Base-by-base conservation (phyloP, 1,140 invertebrate species). In the Dreissena polymorpha region DNA sequence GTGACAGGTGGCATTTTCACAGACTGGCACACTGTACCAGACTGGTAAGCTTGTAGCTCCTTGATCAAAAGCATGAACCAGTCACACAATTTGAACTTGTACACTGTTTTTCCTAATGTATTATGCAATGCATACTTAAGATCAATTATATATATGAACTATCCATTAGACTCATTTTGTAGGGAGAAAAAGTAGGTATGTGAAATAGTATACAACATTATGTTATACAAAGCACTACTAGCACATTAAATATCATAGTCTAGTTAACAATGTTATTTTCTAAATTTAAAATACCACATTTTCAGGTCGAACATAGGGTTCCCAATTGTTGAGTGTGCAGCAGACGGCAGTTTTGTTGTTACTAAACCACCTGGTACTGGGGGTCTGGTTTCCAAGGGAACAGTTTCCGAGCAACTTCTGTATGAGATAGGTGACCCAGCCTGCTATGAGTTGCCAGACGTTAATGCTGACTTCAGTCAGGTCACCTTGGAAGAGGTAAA, bases 401-500 rank as follows among this genome's bases (percentile, higher is more conserved):
- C 94, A 25, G 93, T 94, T 51, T 78, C 87, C 75, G 94, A 95
- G 86, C 94, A 95, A 82, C 84, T 95, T 57, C 77, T 94, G 14
- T 95, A 94, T 90, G 94, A 94, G 88, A 92, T 94, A 69, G 93
- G 91, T 13, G 93, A 94, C 86, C 94, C 94, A 29, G 77, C 86
- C 5, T 88, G 88, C 50, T 94, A 94, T 84, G 88, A 93, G 63
- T 89, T 94, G 21, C 94, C 94, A 27, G 94, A 94, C 88, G 94
- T 94, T 39, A 90, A 93, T 16, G 94, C 93, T 89, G 94, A 94
- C 86, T 94, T 94, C 87, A 91, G 92, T 10, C 72, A 92, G 49
- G 94, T 94, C 0, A 78, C 89, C 60, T 53, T 94, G 10, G 86
- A 89, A 57, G 90, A 94, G 74, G 70, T 89, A 8, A 80, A 85